Evolutionary conservation across 2,113 vertebrate species (phyloP), one percentile per base, ranked within the genome.

Genomic region (Mirounga angustirostris): DNA sequence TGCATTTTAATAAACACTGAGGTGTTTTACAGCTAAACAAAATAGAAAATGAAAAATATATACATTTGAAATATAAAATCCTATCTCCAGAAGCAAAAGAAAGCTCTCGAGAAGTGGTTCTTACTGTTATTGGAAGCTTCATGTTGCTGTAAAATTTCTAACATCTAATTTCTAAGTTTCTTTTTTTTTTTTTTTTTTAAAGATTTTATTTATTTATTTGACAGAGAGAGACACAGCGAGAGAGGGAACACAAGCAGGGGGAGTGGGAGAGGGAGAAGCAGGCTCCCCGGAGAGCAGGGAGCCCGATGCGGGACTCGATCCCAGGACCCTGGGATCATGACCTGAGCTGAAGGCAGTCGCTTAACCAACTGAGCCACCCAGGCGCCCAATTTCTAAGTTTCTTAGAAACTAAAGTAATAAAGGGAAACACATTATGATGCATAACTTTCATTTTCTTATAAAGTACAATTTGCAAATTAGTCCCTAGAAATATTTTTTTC

Each of bases 401-500:
- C 30, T 92, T 69, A 84, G 43, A 84, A 84, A 89, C 3, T 71
- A 24, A 71, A 26, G 28, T 85, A 94, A 73, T 86, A 73, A 89
- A n/a, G 9, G 18, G 22, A 84, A 94, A 85, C 2, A 67, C 1
- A 59, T 50, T 80, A 93, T 56, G 18, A 56, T 97, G 21, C 11
- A 61, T 69, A 92, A n/a, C 11, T 96, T 92, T 82, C 6, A 89
- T 86, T 74, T 97, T 93, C 14, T 74, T 95, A 54, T 59, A 58
- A 97, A 82, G 7, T 92, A 40, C 24, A 94, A 83, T 74, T 87
- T 92, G 7, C 67, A 97, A 97, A 90, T 94, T 94, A 87, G 54
- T 92, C 50, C 50, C 24, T 24, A 52, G 28, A 85, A 91, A 80
- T 91, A 65, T 67, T 94, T 90, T 89, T 74, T 94, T 58, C 40